A percentile compares a stretch with the other conserved stretches of the same genome.
Conservation (phyloP, 2,888 invertebrate genomes). For the Notodonta dromedarius region DNA sequence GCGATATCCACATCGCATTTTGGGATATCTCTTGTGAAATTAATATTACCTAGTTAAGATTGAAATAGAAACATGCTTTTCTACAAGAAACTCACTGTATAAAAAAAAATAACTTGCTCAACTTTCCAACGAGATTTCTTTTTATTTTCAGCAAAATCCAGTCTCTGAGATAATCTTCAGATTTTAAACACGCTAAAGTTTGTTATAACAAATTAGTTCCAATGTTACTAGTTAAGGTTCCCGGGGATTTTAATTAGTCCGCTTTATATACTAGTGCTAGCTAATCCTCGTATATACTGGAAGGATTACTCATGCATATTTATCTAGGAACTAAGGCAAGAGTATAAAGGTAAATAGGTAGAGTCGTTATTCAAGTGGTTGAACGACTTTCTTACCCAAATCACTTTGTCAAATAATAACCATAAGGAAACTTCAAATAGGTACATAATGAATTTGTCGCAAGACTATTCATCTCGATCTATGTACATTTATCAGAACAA, state of each 20-base stretch:
- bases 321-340: too few relatives aligned
- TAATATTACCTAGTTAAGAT: neutral
- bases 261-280: slow-evolving; percentile 7
- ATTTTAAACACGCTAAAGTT: slow-evolving; percentile 10
- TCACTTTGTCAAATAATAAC: too few relatives aligned
- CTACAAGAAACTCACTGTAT: neutral
- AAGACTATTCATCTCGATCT: too few relatives aligned
- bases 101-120: neutral
- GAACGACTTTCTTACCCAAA: too few relatives aligned
- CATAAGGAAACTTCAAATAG: too few relatives aligned
- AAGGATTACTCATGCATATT: too few relatives aligned
- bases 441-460: too few relatives aligned
- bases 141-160: slow-evolving; percentile 1
- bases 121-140: neutral
- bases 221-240: slow-evolving; percentile 19
- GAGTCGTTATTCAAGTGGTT: too few relatives aligned
- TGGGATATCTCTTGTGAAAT: too few relatives aligned
- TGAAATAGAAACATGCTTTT: neutral
- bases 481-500: too few relatives aligned
- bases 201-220: slow-evolving; percentile 22
- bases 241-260: slow-evolving; percentile 23
- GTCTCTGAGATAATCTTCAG: slow-evolving; percentile 1
- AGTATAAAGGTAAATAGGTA: too few relatives aligned
- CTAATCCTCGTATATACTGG: neutral
- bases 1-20: too few relatives aligned